phyloP scores from a whole-genome alignment of 2,113 vertebrate genomes.

The Otis tarda region DNA sequence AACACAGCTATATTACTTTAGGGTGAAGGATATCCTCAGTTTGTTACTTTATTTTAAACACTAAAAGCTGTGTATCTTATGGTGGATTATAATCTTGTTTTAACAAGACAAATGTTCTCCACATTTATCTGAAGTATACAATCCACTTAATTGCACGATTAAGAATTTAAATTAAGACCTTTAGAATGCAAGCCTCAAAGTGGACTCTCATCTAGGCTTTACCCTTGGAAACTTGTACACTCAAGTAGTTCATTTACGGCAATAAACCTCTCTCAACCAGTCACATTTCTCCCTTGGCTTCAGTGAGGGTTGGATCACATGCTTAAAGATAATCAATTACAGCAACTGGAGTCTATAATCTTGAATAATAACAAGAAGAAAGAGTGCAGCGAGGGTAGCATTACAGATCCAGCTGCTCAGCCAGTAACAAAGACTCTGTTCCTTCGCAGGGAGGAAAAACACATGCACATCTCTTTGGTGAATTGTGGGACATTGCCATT shows the following conservation, averaged over 20 bases:
- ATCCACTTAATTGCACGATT: not conserved
- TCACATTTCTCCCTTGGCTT: not conserved
- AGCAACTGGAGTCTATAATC: not conserved
- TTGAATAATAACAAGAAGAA: not conserved
- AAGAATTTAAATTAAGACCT: not conserved
- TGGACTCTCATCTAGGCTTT: not conserved
- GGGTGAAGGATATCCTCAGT: accelerated
- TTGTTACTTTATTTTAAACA: not conserved
- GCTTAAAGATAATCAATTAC: not conserved
- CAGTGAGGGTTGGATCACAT: not conserved
- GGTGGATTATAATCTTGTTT: not conserved
- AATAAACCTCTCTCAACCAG: not conserved
- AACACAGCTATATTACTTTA: not conserved
- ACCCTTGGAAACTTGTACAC: not conserved
- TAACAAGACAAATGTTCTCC: not conserved
- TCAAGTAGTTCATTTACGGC: not conserved
- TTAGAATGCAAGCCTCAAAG: not conserved
- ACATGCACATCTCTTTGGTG: not conserved
- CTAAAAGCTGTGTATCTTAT: not conserved
- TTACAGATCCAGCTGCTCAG: not conserved
- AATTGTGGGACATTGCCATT: not conserved
- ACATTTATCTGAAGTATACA: not conserved
- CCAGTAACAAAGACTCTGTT: not conserved
- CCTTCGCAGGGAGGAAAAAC: not conserved
- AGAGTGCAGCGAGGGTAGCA: not conserved